These are phyloP conservation scores for Channa argus DNA, from an alignment of 2,113 vertebrate genomes.

Conservation along the genomic window DNA sequence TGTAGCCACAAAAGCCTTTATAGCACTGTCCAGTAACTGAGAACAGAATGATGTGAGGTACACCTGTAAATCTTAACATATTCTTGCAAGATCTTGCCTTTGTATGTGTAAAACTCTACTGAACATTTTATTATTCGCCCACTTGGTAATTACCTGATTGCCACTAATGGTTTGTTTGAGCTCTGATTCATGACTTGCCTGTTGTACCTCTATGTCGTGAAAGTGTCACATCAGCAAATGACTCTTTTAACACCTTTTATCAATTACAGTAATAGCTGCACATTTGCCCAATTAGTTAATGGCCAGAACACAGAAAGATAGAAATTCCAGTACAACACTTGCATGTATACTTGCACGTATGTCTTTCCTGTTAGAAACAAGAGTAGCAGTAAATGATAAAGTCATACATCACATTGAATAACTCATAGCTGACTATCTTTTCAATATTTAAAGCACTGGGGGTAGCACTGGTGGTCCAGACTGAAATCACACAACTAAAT, in stretches of 20 bases:
- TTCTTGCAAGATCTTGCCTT: background rate
- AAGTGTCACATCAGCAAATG: conserved; percentile 40
- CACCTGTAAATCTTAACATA: background rate
- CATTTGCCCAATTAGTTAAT: conserved; percentile 12
- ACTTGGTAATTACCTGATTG: conserved; percentile 27
- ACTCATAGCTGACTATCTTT: too few relatives aligned
- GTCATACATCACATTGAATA: too few relatives aligned
- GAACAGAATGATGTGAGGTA: background rate
- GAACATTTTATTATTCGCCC: conserved; percentile 15
- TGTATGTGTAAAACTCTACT: conserved; percentile 3
- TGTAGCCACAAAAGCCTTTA: background rate
- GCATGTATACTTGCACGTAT: too few relatives aligned
- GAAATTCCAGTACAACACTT: too few relatives aligned
- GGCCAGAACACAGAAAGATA: background rate
- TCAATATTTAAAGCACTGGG: too few relatives aligned
- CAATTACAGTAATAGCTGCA: background rate
- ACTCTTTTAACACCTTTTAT: conserved; percentile 22
- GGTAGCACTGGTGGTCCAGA: too few relatives aligned
- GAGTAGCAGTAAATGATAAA: too few relatives aligned
- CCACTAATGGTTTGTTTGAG: conserved; percentile 42
- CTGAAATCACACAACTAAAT: too few relatives aligned
- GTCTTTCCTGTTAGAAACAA: too few relatives aligned
- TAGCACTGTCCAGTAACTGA: too few relatives aligned
- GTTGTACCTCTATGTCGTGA: conserved; percentile 9
- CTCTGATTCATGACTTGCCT: conserved; percentile 42